Conservation (phyloP, 2,888 invertebrate genomes). For the Plagiodera versicolora region DNA sequence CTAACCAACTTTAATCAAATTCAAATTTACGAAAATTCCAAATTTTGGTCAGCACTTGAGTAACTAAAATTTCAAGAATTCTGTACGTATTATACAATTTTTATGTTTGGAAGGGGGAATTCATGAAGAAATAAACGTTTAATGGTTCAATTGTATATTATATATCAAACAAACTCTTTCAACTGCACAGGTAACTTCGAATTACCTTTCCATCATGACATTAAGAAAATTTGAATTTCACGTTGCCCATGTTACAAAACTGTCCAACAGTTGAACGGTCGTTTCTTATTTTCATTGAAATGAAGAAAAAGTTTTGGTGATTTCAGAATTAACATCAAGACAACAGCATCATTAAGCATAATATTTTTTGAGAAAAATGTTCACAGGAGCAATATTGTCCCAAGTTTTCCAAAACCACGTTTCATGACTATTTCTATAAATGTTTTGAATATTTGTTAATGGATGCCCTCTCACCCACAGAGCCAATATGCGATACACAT, state of each 20-base stretch:
- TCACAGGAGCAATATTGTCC: slow-evolving; percentile 43
- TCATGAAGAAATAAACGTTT: slow-evolving; percentile 24
- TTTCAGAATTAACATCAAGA: slow-evolving; percentile 48
- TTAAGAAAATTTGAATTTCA: slow-evolving; percentile 38
- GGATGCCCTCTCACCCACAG: slow-evolving; percentile 53
- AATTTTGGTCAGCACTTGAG: no score
- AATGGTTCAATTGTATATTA: slow-evolving; percentile 47
- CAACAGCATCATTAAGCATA: slow-evolving; percentile 36
- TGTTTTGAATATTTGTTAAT: slow-evolving; percentile 34
- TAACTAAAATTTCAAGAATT: no score
- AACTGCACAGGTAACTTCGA: slow-evolving; percentile 41
- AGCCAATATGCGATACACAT: slow-evolving; percentile 50
- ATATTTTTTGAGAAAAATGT: slow-evolving; percentile 11
- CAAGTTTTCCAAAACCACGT: slow-evolving; percentile 49
- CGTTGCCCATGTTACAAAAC: slow-evolving; percentile 39
- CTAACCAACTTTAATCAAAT: no score
- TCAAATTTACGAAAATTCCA: no score
- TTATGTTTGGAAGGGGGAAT: background rate
- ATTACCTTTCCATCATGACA: slow-evolving; percentile 36
- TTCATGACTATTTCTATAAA: slow-evolving; percentile 43
- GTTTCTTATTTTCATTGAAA: slow-evolving; percentile 37
- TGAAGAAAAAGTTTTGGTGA: slow-evolving; percentile 45
- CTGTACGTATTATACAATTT: no score
- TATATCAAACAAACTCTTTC: slow-evolving; percentile 49
- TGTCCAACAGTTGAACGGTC: slow-evolving; percentile 50